Evolutionary conservation across 1,140 invertebrate species (phyloP).

Genomic region (Drosophila sp.): DNA sequence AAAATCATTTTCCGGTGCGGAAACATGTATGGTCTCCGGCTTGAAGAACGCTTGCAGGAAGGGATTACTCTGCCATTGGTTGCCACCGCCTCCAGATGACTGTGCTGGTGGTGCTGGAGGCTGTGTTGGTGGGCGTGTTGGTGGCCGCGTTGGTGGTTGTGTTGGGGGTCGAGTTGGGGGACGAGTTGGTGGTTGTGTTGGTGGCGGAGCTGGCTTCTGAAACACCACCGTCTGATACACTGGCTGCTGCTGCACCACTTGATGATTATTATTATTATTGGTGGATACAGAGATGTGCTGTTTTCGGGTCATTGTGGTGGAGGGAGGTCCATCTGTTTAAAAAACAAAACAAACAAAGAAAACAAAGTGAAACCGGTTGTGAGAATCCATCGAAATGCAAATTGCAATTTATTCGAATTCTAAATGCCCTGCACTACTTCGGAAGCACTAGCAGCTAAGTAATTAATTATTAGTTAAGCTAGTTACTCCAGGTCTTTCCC

Average conservation of each 20-base stretch:
- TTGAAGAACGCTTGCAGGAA: slow-evolving; percentile 17
- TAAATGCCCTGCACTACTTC: not conserved
- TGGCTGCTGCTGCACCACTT: not conserved
- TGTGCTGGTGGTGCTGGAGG: not conserved
- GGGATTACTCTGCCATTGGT: slow-evolving; percentile 30
- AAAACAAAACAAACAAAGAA: not conserved
- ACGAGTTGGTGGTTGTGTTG: not conserved
- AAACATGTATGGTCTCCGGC: not conserved
- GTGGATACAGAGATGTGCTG: slow-evolving; percentile 30
- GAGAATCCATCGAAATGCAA: not conserved
- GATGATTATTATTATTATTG: not conserved
- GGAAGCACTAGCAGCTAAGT: not conserved
- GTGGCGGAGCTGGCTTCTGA: not conserved
- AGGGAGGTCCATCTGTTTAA: slow-evolving; percentile 43
- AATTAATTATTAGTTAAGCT: not conserved
- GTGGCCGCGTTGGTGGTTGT: not conserved
- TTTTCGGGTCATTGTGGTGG: slow-evolving; percentile 44
- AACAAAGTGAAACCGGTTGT: not conserved
- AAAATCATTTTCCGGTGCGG: not conserved
- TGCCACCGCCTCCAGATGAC: not conserved
- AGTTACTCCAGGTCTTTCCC: not conserved
- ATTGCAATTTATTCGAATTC: not conserved
- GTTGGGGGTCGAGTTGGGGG: not conserved
- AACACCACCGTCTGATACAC: not conserved
- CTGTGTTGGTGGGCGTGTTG: not conserved